Conservation (phyloP, 2,797 vertebrate genomes). For the Steatocranus sp. region DNA sequence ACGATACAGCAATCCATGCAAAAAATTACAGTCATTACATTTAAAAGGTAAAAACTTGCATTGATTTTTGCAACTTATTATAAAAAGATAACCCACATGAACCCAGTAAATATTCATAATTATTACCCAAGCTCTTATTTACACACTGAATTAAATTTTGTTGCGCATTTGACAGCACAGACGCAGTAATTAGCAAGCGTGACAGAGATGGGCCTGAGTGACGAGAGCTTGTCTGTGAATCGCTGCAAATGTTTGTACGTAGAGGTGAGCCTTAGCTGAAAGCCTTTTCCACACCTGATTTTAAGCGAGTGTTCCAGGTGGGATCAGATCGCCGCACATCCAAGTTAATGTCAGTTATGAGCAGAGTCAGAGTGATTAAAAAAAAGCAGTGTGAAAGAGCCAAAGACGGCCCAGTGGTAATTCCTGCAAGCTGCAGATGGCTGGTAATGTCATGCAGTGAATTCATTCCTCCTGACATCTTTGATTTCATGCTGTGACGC, state of each 20-base stretch:
- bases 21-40: not conserved
- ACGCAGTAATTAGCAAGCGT: not conserved
- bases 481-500: constrained; percentile 6
- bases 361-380: rapidly evolving
- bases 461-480: constrained; percentile 31
- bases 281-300: not conserved
- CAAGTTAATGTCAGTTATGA: not conserved
- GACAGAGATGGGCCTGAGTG: not conserved
- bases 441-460: constrained; percentile 17
- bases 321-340: not conserved
- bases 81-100: not conserved
- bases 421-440: constrained; percentile 41
- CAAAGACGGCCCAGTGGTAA: not conserved
- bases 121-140: not conserved
- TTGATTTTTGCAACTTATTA: rapidly evolving
- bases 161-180: constrained; percentile 21
- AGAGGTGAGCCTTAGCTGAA: not conserved
- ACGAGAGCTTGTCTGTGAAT: not conserved
- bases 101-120: not conserved
- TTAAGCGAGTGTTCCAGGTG: rapidly evolving
- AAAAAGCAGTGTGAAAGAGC: not conserved
- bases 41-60: not conserved
- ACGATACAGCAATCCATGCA: rapidly evolving
- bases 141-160: not conserved
- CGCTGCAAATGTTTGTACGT: not conserved